A percentile compares a stretch with the other conserved stretches of the same genome.
phyloP scores from a whole-genome alignment of 2,797 vertebrate species.

The Mus spretus region DNA sequence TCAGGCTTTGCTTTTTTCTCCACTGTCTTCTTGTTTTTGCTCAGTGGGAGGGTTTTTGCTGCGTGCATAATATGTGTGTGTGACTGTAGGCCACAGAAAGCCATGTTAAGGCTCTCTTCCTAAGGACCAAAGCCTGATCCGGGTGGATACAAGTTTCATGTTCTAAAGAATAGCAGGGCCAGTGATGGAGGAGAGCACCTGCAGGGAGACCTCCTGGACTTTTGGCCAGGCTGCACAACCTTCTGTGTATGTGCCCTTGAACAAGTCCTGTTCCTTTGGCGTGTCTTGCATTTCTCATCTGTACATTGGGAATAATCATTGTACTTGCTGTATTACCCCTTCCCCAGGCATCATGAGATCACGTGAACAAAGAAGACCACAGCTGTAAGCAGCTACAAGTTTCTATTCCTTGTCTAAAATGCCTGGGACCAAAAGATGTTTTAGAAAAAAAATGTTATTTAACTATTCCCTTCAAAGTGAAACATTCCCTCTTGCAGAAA shows the following conservation, averaged over 20 bases:
- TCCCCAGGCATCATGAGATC: neutral
- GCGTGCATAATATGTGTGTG: neutral
- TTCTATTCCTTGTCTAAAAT: neutral
- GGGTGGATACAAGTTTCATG: neutral
- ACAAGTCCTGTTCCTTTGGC: neutral
- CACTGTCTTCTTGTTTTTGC: neutral
- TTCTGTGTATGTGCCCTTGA: neutral
- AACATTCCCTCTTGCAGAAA: neutral
- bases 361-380: neutral
- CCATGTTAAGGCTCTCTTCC: neutral
- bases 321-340: too few species aligned
- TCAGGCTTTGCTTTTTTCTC: neutral
- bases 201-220: neutral
- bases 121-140: neutral
- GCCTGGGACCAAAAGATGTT: neutral
- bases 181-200: neutral
- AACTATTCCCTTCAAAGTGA: neutral
- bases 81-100: neutral
- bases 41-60: neutral
- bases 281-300: neutral
- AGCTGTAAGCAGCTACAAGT: neutral
- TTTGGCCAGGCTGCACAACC: neutral
- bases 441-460: neutral
- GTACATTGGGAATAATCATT: neutral
- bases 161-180: neutral